These are phyloP conservation scores for Bos javanicus DNA, from an alignment of 2,113 vertebrate genomes.

Conservation along the genomic window DNA sequence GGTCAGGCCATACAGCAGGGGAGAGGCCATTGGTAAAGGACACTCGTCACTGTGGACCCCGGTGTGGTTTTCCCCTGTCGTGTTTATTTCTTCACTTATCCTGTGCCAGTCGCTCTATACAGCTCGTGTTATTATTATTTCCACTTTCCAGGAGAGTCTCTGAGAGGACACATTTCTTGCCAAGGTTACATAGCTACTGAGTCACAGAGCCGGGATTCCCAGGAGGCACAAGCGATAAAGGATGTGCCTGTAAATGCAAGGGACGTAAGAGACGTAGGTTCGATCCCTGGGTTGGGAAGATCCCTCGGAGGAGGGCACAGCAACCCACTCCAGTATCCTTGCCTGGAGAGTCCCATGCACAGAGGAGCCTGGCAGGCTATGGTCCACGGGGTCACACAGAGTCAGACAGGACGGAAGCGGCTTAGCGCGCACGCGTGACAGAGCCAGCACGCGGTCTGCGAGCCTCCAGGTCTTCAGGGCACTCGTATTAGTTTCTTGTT, in stretches of 20 bases:
- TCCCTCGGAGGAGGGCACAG: background rate
- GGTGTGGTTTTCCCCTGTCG: fast-evolving
- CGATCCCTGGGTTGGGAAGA: background rate
- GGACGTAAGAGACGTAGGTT: background rate
- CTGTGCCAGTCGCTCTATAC: too few relatives aligned
- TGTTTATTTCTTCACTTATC: too few relatives aligned
- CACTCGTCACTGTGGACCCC: fast-evolving
- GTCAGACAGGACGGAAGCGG: background rate
- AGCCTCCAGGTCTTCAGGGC: fast-evolving
- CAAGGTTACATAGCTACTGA: too few relatives aligned
- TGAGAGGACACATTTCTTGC: background rate
- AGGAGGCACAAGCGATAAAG: background rate
- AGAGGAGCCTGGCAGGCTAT: background rate
- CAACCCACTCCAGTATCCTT: background rate
- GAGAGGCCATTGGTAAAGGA: background rate
- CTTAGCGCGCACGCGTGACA: fast-evolving
- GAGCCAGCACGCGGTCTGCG: fast-evolving
- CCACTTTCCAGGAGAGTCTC: background rate
- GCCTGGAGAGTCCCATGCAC: background rate
- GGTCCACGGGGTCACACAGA: background rate
- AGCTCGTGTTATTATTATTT: fast-evolving
- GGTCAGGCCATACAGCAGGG: fast-evolving
- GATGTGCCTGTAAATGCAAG: background rate
- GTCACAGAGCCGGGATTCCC: background rate
- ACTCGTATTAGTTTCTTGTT: background rate